Conservation (phyloP, 2,113 vertebrate genomes). For the Tragelaphus scriptus region DNA sequence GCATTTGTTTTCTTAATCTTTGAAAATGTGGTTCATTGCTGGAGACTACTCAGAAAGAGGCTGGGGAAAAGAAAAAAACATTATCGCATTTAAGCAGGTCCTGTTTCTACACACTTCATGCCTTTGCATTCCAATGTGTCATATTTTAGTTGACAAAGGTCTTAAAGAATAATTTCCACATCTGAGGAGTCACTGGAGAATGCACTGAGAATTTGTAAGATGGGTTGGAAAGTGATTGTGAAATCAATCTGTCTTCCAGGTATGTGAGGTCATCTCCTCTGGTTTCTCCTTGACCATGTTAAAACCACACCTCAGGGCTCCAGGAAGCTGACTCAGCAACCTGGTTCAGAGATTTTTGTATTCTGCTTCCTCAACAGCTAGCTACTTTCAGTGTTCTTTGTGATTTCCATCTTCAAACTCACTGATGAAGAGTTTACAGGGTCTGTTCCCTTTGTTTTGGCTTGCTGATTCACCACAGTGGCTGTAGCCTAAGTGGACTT, state of each 20-base stretch:
- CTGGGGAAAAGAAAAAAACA: background rate
- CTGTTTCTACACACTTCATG: background rate
- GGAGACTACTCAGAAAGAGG: background rate
- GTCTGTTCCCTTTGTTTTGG: background rate
- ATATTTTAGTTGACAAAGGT: background rate
- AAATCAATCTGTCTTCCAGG: constrained; percentile 41
- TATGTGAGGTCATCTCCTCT: constrained; percentile 21
- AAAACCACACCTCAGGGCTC: constrained; percentile 13
- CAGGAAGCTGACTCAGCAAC: background rate
- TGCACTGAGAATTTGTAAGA: constrained; percentile 16
- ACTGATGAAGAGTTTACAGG: background rate
- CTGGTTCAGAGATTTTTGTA: constrained; percentile 23
- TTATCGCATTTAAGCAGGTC: background rate
- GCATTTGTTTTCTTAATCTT: background rate
- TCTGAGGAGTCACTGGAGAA: background rate
- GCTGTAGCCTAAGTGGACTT: too few species aligned
- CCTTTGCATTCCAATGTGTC: background rate
- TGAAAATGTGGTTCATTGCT: constrained; percentile 28
- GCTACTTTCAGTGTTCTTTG: background rate
- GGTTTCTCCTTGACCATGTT: background rate
- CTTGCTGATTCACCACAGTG: background rate
- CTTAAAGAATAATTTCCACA: background rate
- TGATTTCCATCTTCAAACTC: background rate
- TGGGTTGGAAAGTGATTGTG: constrained; percentile 39
- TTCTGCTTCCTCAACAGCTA: background rate